Base-by-base conservation (phyloP, 2,888 invertebrate genomes). In the Lordiphosa andalusiaca region DNA sequence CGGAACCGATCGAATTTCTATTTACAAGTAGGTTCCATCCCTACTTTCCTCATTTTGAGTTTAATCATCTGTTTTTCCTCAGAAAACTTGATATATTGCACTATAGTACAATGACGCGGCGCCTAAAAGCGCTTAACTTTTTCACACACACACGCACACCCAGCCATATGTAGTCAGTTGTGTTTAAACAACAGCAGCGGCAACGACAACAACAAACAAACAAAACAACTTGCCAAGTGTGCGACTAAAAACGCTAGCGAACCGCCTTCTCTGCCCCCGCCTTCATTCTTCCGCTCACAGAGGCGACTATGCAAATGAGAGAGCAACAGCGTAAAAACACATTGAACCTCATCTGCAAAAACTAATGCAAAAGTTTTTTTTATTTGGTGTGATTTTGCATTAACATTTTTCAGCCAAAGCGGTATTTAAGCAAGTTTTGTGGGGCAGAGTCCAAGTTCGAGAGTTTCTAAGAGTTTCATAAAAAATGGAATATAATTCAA, bases 91-190 rank as follows among this genome's bases (percentile, higher is more conserved):
- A 10, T 9, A 10, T 10, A 30, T 10, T 10, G 1, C 30, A 7
- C 30, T 3, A 30, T 30, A 10, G 30, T 30, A 10, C 30, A 30
- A 30, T 38, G 55, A 6, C 54, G 55, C 56, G 63, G 47, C 56
- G 71, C 69, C 78, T 70, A 64, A 74, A 72, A 82, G 78, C 75
- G 68, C 60, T 75, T 50, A 52, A 78, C 62, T 69, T 81, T 73
- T 74, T 50, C 40, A 57, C 30, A 41, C 48, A 46, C 50, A 59
- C 62, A 53, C 56, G 68, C 44, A 63, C 48, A 57, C 58, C 48
- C 37, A 47, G 30, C 41, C 16, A 40, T 10, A 37, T 40, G 60
- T 42, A 21, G 30, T 10, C 30, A 30, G 30, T 30, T 30, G 30
- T 30, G 30, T 30, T 30, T 30, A 30, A 30, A 30, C 30, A 30